A percentile compares a stretch with the other conserved stretches of the same genome.
phyloP scores from a whole-genome alignment of 35 echinoderm and acorn worm species.

The Apostichopus japonicus region DNA sequence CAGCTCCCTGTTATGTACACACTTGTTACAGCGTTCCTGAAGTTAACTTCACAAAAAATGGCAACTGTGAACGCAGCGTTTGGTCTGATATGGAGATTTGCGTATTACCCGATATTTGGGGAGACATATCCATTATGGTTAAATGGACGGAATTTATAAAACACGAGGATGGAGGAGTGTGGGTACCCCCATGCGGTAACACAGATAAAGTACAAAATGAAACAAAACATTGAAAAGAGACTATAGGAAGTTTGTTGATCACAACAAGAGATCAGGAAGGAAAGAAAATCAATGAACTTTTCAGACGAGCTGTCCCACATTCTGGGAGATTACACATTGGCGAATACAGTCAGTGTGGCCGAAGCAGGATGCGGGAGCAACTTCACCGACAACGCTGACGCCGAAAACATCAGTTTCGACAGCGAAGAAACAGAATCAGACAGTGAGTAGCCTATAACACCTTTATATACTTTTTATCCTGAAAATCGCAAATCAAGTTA shows the following conservation, averaged over 20 bases:
- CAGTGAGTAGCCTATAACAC: background rate
- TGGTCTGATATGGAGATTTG: background rate
- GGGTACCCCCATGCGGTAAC: conserved; percentile 1
- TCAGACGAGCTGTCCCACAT: background rate
- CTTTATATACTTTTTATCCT: too few relatives aligned
- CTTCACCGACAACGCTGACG: background rate
- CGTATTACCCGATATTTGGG: background rate
- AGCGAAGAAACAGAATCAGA: background rate
- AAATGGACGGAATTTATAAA: conserved; percentile 24
- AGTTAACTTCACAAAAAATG: too few relatives aligned
- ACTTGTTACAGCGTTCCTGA: too few relatives aligned
- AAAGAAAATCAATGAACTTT: background rate
- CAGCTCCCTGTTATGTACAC: too few relatives aligned
- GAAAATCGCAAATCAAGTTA: too few relatives aligned
- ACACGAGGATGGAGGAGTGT: conserved; percentile 12
- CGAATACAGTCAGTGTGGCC: background rate
- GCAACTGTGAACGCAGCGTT: background rate
- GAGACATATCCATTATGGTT: background rate
- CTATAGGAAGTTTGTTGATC: background rate
- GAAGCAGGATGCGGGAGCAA: background rate
- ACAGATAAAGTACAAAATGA: conserved; percentile 14
- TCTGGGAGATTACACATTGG: background rate
- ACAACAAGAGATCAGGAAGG: background rate
- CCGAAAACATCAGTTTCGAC: background rate
- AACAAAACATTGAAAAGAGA: conserved; percentile 17